phyloP scores from a whole-genome alignment of 1,140 invertebrate genomes.

The Spodoptera frugiperda region DNA sequence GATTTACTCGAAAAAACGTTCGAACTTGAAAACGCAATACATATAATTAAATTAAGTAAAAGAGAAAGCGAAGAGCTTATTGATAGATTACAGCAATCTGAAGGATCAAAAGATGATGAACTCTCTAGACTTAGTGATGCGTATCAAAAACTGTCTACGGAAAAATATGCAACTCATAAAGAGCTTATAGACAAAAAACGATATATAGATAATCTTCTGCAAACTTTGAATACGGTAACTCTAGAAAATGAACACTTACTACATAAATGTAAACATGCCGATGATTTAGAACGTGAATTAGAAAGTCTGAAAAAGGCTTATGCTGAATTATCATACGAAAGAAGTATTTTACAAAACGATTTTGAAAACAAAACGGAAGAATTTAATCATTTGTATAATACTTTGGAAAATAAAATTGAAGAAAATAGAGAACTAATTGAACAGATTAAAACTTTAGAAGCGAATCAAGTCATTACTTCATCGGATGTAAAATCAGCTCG shows the following conservation, averaged over 20 bases:
- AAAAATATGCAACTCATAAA: slow-evolving; percentile 50
- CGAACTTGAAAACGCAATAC: slow-evolving; percentile 62
- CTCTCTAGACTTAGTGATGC: slow-evolving; percentile 51
- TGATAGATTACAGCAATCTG: slow-evolving; percentile 58
- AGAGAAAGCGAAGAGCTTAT: slow-evolving; percentile 67
- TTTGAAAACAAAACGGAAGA: slow-evolving; percentile 65
- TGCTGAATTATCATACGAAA: slow-evolving; percentile 59
- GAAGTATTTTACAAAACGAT: slow-evolving; percentile 57
- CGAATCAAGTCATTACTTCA: slow-evolving; percentile 52
- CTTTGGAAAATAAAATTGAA: slow-evolving; percentile 65
- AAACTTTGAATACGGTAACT: slow-evolving; percentile 56
- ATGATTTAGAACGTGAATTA: slow-evolving; percentile 57
- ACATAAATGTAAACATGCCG: slow-evolving; percentile 51
- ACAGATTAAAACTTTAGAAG: slow-evolving; percentile 59
- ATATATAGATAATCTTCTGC: slow-evolving; percentile 55
- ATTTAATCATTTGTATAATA: slow-evolving; percentile 62
- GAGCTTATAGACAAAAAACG: slow-evolving; percentile 52
- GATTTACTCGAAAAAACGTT: slow-evolving; percentile 61
- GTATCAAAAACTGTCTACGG: slow-evolving; percentile 45
- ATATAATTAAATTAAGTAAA: slow-evolving; percentile 63
- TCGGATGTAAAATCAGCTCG: slow-evolving; percentile 61
- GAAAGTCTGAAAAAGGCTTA: slow-evolving; percentile 57
- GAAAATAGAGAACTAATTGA: slow-evolving; percentile 63
- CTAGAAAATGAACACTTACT: slow-evolving; percentile 60
- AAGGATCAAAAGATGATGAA: slow-evolving; percentile 61